Evolutionary conservation across 2,888 invertebrate genomes (phyloP), one percentile per base, ranked within the genome.

Genomic region (Eilema griseolum): DNA sequence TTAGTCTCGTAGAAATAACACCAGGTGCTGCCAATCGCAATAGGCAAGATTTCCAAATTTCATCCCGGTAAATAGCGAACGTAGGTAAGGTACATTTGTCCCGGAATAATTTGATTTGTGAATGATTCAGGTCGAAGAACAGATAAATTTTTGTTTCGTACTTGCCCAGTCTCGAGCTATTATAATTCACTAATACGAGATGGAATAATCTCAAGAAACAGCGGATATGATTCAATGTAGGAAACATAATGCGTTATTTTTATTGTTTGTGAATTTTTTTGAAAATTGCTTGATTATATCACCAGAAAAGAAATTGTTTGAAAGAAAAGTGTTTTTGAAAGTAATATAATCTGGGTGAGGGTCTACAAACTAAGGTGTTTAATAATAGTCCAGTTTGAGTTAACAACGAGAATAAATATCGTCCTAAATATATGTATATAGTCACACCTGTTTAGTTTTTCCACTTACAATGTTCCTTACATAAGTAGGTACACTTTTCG

Each of bases 221-320:
- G 28, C 69, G 69, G 61, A 70, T 66, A 37, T 70, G 69, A 70
- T 33, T 66, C 65, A 70, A 61, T 46, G 16, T 24, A 26, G 14
- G 65, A 24, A 65, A 31, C 59, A 37, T 37, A 56, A 56, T 20
- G 16, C 52, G 61, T 33, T 60, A 65, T 65, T 65, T 69, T 31
- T 28, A 60, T 69, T 60, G 23, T 56, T 52, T 33, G 64, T 46
- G n/a, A 1, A 23, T 37, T 61, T 3, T 20, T 61, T 69, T 56
- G 60, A n/a, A 65, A 56, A 60, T 52, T 61, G 64, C 52, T 52
- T 46, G 31, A 69, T 20, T 65, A 52, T 28, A 26, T 60, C 14
- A 46, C 12, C 20, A 64, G 41, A 69, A 33, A 60, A 11, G 4
- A 46, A 4, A n/a, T 52, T 0, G 52, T 52, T 12, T 52, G 3